Evolutionary conservation across 1,140 invertebrate genomes (phyloP), one percentile per base, ranked within the genome.

Genomic region (Calephelis virginiensis): DNA sequence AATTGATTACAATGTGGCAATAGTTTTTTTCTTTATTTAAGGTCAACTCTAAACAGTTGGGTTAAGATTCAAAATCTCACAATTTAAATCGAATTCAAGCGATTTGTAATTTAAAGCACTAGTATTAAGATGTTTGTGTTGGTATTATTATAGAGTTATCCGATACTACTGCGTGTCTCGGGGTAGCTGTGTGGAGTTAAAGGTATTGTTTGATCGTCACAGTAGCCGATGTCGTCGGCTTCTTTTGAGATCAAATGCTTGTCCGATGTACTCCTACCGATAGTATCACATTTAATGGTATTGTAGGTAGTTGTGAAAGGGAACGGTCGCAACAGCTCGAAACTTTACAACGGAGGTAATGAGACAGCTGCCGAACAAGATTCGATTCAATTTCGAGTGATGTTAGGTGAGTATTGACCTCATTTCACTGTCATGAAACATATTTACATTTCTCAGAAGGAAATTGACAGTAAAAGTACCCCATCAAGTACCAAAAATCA

Each of bases 61-160:
- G 13, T 43, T 48, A 64, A 50, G 38, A 43, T 40, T 60, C n/a
- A 61, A 60, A 48, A 66, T 61, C 9, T 17, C 17, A 9, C 50
- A 53, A 53, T 53, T 53, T 5, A 53, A 37, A 56, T 50, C 13
- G 28, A 10, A 56, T 4, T 56, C 50, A 28, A 28, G 50, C 50
- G n/a, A 56, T 17, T 56, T 17, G 9, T 9, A 37, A 11, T 28
- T 56, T 28, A 17, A 56, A 28, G 50, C 17, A 10, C 17, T 28
- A 11, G 50, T 14, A 28, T 56, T 56, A 56, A 56, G 50, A 17
- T 56, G 14, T 56, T 56, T 28, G 17, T 28, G 14, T 56, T 11
- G 14, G 13, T 56, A 28, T 60, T 63, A 28, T 48, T 11, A 40
- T 70, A 61, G 65, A 72, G 81, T 75, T 73, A 82, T 72, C 66